phyloP scores from a whole-genome alignment of 2,797 vertebrate species.

The Pampus argenteus region DNA sequence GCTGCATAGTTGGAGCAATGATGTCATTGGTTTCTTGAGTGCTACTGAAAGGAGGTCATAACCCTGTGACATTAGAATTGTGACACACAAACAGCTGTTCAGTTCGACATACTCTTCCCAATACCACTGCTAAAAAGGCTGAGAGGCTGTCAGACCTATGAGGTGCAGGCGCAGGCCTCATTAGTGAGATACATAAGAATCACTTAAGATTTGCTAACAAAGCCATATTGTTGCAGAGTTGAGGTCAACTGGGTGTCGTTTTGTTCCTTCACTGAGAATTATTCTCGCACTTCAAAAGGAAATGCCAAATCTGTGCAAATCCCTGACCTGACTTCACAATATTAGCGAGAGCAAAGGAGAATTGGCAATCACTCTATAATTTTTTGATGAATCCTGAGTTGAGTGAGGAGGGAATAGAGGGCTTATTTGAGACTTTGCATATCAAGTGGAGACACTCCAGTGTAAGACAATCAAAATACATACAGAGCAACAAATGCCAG shows the following conservation, averaged over 20 bases:
- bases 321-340: slow-evolving; percentile 59
- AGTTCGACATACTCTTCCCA: slow-evolving; percentile 63
- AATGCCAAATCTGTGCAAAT: slow-evolving; percentile 66
- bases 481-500: slow-evolving; percentile 45
- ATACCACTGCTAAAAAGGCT: slow-evolving; percentile 50
- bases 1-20: slow-evolving; percentile 64
- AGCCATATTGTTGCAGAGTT: slow-evolving; percentile 36
- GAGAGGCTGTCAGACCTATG: slow-evolving; percentile 54
- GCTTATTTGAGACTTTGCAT: slow-evolving; percentile 47
- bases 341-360: slow-evolving; percentile 46
- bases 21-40: slow-evolving; percentile 76
- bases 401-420: slow-evolving; percentile 40
- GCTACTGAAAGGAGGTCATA: slow-evolving; percentile 66
- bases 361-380: slow-evolving; percentile 52
- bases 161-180: slow-evolving; percentile 47
- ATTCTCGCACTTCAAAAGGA: slow-evolving; percentile 59
- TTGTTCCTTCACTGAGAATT: slow-evolving; percentile 57
- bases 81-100: slow-evolving; percentile 78
- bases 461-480: slow-evolving; percentile 33
- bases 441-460: slow-evolving; percentile 43
- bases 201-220: slow-evolving; percentile 53
- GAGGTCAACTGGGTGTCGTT: slow-evolving; percentile 67
- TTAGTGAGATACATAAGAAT: slow-evolving; percentile 40
- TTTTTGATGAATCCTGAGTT: slow-evolving; percentile 49
- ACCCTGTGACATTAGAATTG: slow-evolving; percentile 68